Percentiles rank a stretch among this genome's conserved stretches.
phyloP scores from a whole-genome alignment of 2,888 invertebrate species.

The Tetheella fluctuosa region DNA sequence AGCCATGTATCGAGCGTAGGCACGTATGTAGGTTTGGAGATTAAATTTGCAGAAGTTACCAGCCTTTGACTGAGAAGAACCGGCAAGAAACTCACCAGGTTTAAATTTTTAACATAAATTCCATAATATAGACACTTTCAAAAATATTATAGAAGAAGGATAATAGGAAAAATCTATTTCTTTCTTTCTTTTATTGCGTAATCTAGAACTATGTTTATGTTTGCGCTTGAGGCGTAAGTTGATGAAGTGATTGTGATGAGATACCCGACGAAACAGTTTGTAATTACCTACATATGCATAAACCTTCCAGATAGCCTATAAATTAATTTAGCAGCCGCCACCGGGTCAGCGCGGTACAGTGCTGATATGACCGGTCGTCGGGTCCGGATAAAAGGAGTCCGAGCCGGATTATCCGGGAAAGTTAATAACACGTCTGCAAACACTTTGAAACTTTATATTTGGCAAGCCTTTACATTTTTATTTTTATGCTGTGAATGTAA shows the following conservation, averaged over 20 bases:
- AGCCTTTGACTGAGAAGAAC: too few relatives aligned
- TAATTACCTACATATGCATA: neutral
- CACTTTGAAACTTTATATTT: neutral
- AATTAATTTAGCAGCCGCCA: neutral
- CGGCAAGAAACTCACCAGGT: too few relatives aligned
- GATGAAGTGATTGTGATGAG: neutral
- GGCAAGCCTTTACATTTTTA: neutral
- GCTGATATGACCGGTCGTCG: conserved; percentile 7
- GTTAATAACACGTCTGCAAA: conserved; percentile 16
- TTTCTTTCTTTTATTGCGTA: too few relatives aligned
- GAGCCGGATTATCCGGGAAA: conserved; percentile 17
- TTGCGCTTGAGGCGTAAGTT: neutral
- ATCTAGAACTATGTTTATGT: too few relatives aligned
- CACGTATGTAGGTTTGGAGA: too few relatives aligned
- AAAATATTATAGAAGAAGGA: too few relatives aligned
- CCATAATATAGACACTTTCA: too few relatives aligned
- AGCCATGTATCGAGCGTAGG: too few relatives aligned
- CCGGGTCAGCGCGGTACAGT: neutral
- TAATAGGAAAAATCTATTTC: too few relatives aligned
- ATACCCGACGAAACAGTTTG: neutral
- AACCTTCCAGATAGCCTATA: neutral
- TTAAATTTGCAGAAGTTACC: too few relatives aligned
- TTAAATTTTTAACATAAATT: too few relatives aligned
- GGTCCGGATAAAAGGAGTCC: conserved; percentile 7
- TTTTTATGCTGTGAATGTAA: neutral